These are phyloP conservation scores for Sebastes vulpes DNA, from an alignment of 2,797 vertebrate species.

Conservation along the genomic window DNA sequence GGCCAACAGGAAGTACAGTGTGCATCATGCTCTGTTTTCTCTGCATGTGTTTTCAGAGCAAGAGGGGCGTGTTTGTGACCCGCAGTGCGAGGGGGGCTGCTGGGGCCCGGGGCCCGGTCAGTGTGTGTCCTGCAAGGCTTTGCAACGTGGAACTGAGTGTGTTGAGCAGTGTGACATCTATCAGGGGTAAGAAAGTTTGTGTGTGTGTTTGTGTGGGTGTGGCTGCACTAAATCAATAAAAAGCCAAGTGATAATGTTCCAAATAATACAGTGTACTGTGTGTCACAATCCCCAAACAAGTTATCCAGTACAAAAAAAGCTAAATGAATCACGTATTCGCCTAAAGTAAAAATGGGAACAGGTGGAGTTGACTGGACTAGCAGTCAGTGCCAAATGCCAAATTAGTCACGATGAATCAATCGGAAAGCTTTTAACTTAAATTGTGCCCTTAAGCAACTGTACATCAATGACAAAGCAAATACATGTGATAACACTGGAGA, in stretches of 20 bases:
- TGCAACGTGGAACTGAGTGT: slow-evolving; percentile 91
- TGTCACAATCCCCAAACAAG: background rate
- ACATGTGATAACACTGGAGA: background rate
- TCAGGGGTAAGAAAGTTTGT: slow-evolving; percentile 87
- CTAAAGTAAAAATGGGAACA: background rate
- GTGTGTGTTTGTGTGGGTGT: background rate
- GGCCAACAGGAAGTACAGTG: background rate
- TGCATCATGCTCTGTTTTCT: background rate
- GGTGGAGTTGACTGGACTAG: background rate
- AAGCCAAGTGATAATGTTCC: background rate
- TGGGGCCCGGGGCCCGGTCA: slow-evolving; percentile 94
- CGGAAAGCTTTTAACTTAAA: slow-evolving; percentile 26
- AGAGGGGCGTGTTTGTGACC: slow-evolving; percentile 86
- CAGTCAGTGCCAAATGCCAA: background rate
- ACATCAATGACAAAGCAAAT: slow-evolving; percentile 1
- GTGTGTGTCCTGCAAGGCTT: slow-evolving; percentile 89
- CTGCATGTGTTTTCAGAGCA: slow-evolving; percentile 78
- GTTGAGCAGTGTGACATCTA: slow-evolving; percentile 91
- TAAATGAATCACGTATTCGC: background rate
- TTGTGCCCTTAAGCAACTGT: slow-evolving; percentile 6
- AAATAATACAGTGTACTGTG: background rate
- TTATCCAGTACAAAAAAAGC: background rate
- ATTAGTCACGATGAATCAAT: slow-evolving; percentile 14
- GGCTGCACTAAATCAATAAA: slow-evolving; percentile 1
- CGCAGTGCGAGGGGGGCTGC: slow-evolving; percentile 89